Evolutionary conservation across 1,140 invertebrate species (phyloP).

Genomic region (Ceratitis capitata): DNA sequence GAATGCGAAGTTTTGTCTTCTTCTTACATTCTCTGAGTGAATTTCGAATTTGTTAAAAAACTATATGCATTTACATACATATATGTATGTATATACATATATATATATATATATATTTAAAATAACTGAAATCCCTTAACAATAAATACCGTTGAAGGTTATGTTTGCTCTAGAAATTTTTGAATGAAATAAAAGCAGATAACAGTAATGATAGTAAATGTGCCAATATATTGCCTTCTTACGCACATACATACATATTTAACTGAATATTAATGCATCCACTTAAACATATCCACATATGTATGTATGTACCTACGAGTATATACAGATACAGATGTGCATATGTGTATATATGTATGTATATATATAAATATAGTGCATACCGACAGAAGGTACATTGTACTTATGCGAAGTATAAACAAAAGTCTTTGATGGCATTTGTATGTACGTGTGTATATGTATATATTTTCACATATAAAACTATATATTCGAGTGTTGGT

Average conservation of each 20-base stretch:
- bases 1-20: too few relatives aligned
- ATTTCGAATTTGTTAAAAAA: too few relatives aligned
- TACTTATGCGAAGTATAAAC: slow-evolving; percentile 27
- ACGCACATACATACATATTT: background rate
- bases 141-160: background rate
- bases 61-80: too few relatives aligned
- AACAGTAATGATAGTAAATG: background rate
- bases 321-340: too few relatives aligned
- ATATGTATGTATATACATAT: too few relatives aligned
- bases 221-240: background rate
- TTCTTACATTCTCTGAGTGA: too few relatives aligned
- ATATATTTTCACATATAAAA: too few relatives aligned
- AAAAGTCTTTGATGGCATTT: background rate
- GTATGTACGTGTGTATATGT: slow-evolving; percentile 17
- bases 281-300: background rate
- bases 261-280: background rate
- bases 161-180: background rate
- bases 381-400: background rate
- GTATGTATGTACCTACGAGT: background rate
- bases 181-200: background rate
- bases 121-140: too few relatives aligned
- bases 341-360: background rate
- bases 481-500: slow-evolving; percentile 47
- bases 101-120: background rate
- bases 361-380: background rate